Conservation (phyloP, 2,113 vertebrate species). For the Syngnathoides biaculeatus region DNA sequence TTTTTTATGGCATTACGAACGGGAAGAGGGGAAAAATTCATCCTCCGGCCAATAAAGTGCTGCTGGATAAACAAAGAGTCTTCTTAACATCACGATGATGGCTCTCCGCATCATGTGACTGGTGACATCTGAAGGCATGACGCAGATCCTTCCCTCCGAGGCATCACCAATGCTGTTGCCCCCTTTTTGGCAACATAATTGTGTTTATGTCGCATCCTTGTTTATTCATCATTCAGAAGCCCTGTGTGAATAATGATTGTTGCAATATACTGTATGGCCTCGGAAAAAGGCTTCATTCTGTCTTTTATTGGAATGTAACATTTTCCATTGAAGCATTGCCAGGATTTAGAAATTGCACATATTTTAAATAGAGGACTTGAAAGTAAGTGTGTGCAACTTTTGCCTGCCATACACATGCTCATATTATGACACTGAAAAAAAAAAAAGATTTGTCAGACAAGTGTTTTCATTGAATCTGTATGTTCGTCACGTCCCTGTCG, state of each 20-base stretch:
- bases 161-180: background rate
- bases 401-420: too few species aligned
- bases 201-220: constrained; percentile 19
- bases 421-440: background rate
- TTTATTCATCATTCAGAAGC: constrained; percentile 18
- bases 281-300: background rate
- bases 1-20: constrained; percentile 33
- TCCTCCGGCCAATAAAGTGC: constrained; percentile 8
- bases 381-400: background rate
- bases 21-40: constrained; percentile 48
- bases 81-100: constrained; percentile 10
- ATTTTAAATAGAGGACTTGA: background rate
- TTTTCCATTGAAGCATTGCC: background rate
- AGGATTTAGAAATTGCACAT: background rate
- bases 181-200: constrained; percentile 15
- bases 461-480: background rate
- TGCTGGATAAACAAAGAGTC: constrained; percentile 30
- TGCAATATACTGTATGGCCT: background rate
- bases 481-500: background rate
- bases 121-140: constrained; percentile 19
- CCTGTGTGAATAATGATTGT: background rate
- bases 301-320: background rate
- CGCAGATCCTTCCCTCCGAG: constrained; percentile 19
- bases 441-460: background rate
- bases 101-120: constrained; percentile 8